Base-by-base conservation (phyloP, 2,888 invertebrate species). In the Nasonia oneida region DNA sequence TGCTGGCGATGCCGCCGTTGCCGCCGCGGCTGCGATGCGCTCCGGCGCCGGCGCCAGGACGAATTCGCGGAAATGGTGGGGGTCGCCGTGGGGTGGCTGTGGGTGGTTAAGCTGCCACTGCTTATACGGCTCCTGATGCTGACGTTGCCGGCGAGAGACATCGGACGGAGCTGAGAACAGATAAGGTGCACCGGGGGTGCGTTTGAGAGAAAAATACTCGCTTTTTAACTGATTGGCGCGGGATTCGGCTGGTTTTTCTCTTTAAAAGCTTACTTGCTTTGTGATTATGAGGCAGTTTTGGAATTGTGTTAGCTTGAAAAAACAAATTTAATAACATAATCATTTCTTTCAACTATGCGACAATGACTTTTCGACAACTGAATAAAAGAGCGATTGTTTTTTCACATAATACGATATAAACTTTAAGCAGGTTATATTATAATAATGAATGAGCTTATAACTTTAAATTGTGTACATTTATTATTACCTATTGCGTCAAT, bases 101-200 rank as follows among this genome's bases (percentile, higher is more conserved):
- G 67, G 67, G 67, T 61, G 23, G 61, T 61, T 8, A 10, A 23
- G 23, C 61, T n/a, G 61, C 23, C 23, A 23, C 61, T n/a, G 33
- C 29, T 33, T 37, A 4, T 18, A 18, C 29, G 47, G 39, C 14
- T 67, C 6, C 8, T 23, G 8, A 18, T n/a, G 75, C 3, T 18
- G 61, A n/a, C n/a, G 57, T 23, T n/a, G 57, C 64, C 33, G 18
- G 50, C 39, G n/a, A 23, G 78, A 79, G 78, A 79, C 78, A 79
- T 79, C 33, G 78, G 78, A 61, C 10, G 42, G 64, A 14, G 37
- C 77, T 78, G 64, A 23, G 42, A 42, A 64, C 61, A 64, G 29
- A 47, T 73, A 42, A 73, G 42, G 39, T 61, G n/a, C 57, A n/a
- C n/a, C 67, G n/a, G 5, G 33, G 67, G 14, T 29, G 67, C 23